phyloP scores from a whole-genome alignment of 2,888 invertebrate species.

The Conus canariensis region DNA sequence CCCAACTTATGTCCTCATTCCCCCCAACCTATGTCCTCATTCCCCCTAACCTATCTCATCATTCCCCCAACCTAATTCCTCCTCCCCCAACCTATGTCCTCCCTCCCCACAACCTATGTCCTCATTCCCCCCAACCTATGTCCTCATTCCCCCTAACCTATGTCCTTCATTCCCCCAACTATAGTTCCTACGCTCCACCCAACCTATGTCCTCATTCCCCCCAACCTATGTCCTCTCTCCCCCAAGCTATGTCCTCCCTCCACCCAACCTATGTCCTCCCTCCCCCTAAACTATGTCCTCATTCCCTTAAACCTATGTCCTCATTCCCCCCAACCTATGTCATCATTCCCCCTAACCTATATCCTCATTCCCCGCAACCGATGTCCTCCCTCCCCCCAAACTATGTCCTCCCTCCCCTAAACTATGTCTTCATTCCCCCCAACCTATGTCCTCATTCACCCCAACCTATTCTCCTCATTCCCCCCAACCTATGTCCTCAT shows the following conservation, averaged over 20 bases:
- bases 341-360: neutral
- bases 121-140: too few relatives aligned
- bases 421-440: neutral
- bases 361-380: neutral
- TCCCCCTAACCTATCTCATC: too few relatives aligned
- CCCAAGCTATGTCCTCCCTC: neutral
- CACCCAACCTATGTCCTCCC: neutral
- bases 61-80: accelerated
- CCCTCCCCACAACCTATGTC: too few relatives aligned
- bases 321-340: neutral
- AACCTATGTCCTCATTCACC: too few relatives aligned
- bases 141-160: too few relatives aligned
- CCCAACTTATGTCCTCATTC: too few relatives aligned
- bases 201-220: neutral
- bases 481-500: too few relatives aligned
- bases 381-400: neutral
- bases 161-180: too few relatives aligned
- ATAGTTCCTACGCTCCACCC: too few relatives aligned
- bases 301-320: neutral
- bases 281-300: too few relatives aligned
- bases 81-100: too few relatives aligned
- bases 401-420: neutral
- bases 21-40: too few relatives aligned
- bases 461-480: neutral
- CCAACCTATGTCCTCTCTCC: neutral